Percentiles rank a stretch among this genome's conserved stretches.
Evolutionary conservation across 2,113 vertebrate genomes (phyloP).

Genomic region (Platysteira castanea): DNA sequence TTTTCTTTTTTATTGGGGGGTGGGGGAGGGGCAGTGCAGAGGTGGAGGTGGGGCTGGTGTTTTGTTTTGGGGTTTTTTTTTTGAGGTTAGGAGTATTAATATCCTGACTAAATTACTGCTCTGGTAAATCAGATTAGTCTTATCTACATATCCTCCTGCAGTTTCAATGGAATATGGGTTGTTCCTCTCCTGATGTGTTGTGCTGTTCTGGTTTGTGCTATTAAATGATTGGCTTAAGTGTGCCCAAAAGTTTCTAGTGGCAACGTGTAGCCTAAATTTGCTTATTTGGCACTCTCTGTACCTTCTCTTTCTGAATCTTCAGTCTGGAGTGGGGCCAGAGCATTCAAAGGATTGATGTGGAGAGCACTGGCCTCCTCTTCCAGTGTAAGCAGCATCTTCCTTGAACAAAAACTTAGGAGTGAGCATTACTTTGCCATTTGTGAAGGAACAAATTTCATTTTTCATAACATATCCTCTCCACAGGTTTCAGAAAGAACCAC

Average conservation of each 20-base stretch:
- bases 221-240: neutral
- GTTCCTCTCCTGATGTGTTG: neutral
- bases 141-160: slow-evolving; percentile 2
- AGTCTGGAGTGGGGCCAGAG: neutral
- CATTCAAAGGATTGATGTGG: neutral
- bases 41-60: fast-evolving
- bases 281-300: neutral
- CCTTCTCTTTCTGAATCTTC: neutral
- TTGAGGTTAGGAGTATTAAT: neutral
- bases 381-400: neutral
- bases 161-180: neutral
- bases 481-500: neutral
- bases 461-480: neutral
- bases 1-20: neutral
- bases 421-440: neutral
- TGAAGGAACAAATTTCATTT: neutral
- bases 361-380: neutral
- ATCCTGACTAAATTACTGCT: neutral
- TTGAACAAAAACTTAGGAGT: neutral
- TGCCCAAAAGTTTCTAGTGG: neutral
- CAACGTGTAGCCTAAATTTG: neutral
- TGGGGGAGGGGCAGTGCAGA: too few species aligned
- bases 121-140: slow-evolving; percentile 14
- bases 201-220: neutral
- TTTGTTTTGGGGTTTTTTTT: neutral